Percentiles rank a stretch among this genome's conserved stretches.
Conservation (phyloP, 2,113 vertebrate species). For the Chrysochloris asiatica region DNA sequence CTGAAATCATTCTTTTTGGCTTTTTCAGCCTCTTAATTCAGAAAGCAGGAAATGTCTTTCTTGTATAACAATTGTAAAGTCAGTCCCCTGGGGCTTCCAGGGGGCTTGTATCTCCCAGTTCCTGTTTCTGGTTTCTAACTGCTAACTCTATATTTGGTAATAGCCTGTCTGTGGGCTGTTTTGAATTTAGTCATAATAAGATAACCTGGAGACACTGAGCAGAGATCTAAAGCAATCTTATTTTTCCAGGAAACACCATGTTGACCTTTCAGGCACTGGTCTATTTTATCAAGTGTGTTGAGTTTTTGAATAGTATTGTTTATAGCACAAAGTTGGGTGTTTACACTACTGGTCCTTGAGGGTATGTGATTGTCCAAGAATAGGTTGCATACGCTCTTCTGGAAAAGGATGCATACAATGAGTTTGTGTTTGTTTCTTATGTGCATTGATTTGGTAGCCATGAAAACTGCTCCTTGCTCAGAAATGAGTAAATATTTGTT, state of each 20-base stretch:
- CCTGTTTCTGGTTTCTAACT: constrained; percentile 70
- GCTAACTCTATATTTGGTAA: constrained; percentile 73
- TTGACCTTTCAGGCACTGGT: constrained; percentile 67
- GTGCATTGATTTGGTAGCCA: constrained; percentile 39
- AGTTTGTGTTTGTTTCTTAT: constrained; percentile 63
- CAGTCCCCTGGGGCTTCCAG: constrained; percentile 48
- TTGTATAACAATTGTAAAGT: constrained; percentile 44
- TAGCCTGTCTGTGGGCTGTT: constrained; percentile 50
- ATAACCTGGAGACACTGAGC: constrained; percentile 64
- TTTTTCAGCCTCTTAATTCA: neutral
- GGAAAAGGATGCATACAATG: constrained; percentile 30
- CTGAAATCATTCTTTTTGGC: constrained; percentile 25
- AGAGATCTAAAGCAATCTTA: constrained; percentile 69
- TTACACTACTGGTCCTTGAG: constrained; percentile 54
- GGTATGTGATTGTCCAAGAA: constrained; percentile 28
- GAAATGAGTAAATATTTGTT: constrained; percentile 66
- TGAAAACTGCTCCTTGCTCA: constrained; percentile 55
- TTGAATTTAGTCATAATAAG: constrained; percentile 65
- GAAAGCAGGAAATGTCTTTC: constrained; percentile 76
- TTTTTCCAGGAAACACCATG: constrained; percentile 72
- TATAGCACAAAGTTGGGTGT: constrained; percentile 62
- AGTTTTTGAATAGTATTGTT: constrained; percentile 61
- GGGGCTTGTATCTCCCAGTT: constrained; percentile 63
- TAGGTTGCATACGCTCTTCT: neutral
- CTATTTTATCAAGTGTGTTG: constrained; percentile 55